phyloP scores from a whole-genome alignment of 2,888 invertebrate genomes.

The Polydrusus tereticollis region DNA sequence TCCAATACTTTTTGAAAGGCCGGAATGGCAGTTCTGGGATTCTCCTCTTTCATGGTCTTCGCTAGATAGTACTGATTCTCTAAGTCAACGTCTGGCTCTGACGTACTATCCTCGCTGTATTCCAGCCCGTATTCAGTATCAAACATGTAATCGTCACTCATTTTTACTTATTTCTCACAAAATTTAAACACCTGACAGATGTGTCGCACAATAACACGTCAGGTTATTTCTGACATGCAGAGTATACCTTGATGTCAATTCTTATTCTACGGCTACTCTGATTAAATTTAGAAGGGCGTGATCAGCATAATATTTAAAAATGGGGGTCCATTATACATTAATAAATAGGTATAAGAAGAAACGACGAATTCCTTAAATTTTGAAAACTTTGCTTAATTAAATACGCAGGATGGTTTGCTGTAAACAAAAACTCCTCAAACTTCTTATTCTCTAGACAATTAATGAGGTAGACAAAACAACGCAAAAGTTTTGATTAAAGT shows the following conservation, averaged over 20 bases:
- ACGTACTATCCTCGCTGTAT: constrained; percentile 98
- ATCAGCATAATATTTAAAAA: no score
- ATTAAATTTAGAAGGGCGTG: no score
- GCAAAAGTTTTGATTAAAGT: constrained; percentile 3
- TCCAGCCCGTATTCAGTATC: constrained; percentile 97
- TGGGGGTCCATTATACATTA: no score
- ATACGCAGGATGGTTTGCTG: not conserved
- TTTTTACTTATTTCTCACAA: constrained; percentile 13
- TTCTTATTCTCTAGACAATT: not conserved
- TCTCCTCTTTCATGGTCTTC: constrained; percentile 96
- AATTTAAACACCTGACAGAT: no score
- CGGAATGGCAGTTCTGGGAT: constrained; percentile 87
- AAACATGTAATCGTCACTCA: constrained; percentile 54
- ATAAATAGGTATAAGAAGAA: not conserved
- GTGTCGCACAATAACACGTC: no score
- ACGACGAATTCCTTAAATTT: not conserved
- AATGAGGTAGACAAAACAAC: constrained; percentile 2
- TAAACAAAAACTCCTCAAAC: not conserved
- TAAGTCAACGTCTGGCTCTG: constrained; percentile 98
- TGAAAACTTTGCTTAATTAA: not conserved
- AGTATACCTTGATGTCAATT: no score
- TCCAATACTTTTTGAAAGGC: constrained; percentile 98
- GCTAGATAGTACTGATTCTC: constrained; percentile 99
- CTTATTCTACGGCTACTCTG: no score
- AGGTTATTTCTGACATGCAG: no score